Evolutionary conservation across 1,140 invertebrate genomes (phyloP), one percentile per base, ranked within the genome.

Genomic region (Idris sp.): DNA sequence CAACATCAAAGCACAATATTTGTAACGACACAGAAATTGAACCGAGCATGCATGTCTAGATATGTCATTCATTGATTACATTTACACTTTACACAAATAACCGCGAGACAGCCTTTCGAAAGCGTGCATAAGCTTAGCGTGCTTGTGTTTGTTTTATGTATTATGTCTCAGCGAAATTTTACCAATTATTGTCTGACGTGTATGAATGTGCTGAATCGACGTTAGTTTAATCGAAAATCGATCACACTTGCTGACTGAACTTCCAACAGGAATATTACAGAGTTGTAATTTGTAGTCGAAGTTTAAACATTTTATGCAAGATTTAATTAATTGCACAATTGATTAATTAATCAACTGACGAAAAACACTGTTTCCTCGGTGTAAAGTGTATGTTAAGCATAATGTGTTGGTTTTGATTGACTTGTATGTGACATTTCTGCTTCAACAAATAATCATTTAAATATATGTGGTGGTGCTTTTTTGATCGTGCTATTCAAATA

Each of bases 61-160:
- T 62, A 68, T 22, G 51, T 44, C 68, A 68, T 58, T 64, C 56
- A 72, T 58, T 31, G 54, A 53, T 72, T 53, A 62, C 61, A 64
- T 28, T 56, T 25, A 59, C 13, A 59, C 33, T 26, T 59, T 58
- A 64, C 62, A 74, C 38, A 62, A 51, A 69, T 58, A 53, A 62
- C 28, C 64, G 68, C 62, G 54, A 44, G 48, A 72, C 80, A 84
- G 82, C 77, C 78, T 80, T 74, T 78, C 77, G 65, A 74, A 84
- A 84, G 84, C 83, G 84, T 84, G 84, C 80, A 84, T 16, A 85
- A 85, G 82, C 83, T 83, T 76, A 74, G 83, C 80, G 78, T 83
- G 80, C 53, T 78, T 62, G 62, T 74, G 74, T 78, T 15, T 68
- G 46, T 75, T 54, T n/a, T 31, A 33, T 69, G 53, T 75, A 16